Evolutionary conservation across 2,113 vertebrate species (phyloP), one percentile per base, ranked within the genome.

Genomic region (Elephantulus edwardii): DNA sequence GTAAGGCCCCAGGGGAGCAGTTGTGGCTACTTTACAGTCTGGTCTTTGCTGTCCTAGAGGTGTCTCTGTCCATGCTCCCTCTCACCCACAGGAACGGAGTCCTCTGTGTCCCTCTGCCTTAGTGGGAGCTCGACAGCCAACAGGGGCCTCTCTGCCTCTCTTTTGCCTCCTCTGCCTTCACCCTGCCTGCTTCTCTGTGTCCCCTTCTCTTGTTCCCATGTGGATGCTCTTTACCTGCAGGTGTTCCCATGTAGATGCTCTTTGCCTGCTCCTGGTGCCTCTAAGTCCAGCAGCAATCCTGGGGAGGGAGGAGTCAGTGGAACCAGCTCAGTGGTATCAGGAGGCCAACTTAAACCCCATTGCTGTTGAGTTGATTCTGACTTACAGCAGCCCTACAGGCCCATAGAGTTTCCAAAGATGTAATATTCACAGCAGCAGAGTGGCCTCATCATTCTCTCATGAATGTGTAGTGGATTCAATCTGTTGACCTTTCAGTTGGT

Each of bases 241-340:
- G 62, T 75, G 46, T 28, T 46, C 77, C 56, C 0, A 0, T n/a
- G 16, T 94, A 89, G 71, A 28, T 5, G 20, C 84, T 66, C 72
- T 66, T 86, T 58, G 38, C 60, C 74, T 66, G 60, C 38, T 90
- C 87, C 82, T 30, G 40, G 80, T 74, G 44, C 82, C 91, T 83
- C 83, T 50, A 20, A 62, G 10, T 38, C 72, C 85, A 93, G 84
- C 64, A 0, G 3, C 12, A 26, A 24, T 62, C 91, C 89, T 62
- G 77, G 92, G 44, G 26, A 71, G 11, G 58, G 58, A 79, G 44
- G 74, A 48, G 54, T 54, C 58, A 7, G 35, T 88, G n/a, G n/a
- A n/a, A n/a, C 75, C 79, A 22, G 58, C 42, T 14, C 78, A 70
- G 64, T 76, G 20, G 19, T 56, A 20, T 24, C 54, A 11, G 54